Percentiles rank a stretch among this genome's conserved stretches.
Conservation (phyloP, 2,888 invertebrate species). For the Watsonalla binaria region DNA sequence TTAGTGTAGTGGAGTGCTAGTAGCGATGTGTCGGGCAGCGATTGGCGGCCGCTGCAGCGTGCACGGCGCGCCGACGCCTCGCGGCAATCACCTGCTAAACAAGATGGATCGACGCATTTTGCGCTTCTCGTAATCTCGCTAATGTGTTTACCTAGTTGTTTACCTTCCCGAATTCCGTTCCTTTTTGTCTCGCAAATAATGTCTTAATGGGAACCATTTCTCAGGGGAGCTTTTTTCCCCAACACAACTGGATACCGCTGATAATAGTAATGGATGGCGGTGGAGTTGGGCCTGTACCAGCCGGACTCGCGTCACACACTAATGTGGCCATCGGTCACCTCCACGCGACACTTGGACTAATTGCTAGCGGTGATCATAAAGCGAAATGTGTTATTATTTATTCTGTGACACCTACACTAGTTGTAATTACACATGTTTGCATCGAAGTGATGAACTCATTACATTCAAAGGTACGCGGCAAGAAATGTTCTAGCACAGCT, state of each 20-base stretch:
- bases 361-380: neutral
- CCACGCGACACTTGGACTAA: conserved; percentile 8
- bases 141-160: conserved; percentile 67
- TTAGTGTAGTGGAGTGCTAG: too few relatives aligned
- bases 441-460: too few relatives aligned
- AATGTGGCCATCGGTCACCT: conserved; percentile 35
- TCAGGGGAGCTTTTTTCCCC: conserved; percentile 35
- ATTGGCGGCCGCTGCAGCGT: too few relatives aligned
- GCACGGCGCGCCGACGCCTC: neutral
- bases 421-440: too few relatives aligned
- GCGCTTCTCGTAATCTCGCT: conserved; percentile 48
- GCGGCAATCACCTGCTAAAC: conserved; percentile 19
- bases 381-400: too few relatives aligned
- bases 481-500: too few relatives aligned
- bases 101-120: conserved; percentile 49
- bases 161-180: conserved; percentile 44
- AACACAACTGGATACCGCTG: conserved; percentile 41
- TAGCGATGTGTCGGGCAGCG: neutral
- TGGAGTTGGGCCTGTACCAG: conserved; percentile 38
- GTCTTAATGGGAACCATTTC: conserved; percentile 51
- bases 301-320: conserved; percentile 35
- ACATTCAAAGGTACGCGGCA: too few relatives aligned
- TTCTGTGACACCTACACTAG: too few relatives aligned
- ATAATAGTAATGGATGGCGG: conserved; percentile 55
- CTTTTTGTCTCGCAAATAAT: conserved; percentile 48